Evolutionary conservation across 2,797 vertebrate species (phyloP), one percentile per base, ranked within the genome.

Genomic region (Gallinago stenura): DNA sequence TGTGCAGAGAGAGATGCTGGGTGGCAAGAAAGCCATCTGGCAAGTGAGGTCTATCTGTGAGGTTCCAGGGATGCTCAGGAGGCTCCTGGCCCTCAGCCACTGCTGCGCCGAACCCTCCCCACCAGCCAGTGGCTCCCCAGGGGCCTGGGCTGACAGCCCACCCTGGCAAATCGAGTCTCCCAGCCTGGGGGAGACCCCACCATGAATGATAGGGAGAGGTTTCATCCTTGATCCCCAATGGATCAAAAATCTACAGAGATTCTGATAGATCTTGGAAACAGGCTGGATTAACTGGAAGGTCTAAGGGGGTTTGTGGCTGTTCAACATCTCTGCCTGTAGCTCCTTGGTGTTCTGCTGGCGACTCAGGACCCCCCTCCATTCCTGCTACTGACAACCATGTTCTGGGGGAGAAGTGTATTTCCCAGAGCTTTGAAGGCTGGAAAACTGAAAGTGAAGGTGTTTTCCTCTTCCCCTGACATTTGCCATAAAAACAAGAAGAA

Each of bases 21-120:
- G 56, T 54, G 22, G 7, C 25, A 45, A 26, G 26, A 61, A 69
- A 60, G n/a, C 24, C 13, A 10, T 31, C 58, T 3, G 2, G 70
- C 35, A 25, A 0, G 2, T 18, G 16, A 66, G 9, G 5, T 60
- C 41, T 64, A 7, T 37, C 60, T 45, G 14, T 2, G 4, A 66
- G n/a, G 25, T 1, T 1, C 51, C 2, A 1, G 31, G 31, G 54
- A 31, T 73, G 71, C 50, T 58, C 3, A 0, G 31, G 33, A 89
- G 35, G 31, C 26, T 82, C 33, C 45, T 86, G 28, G 12, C 68
- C 30, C 48, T 82, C 1, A 3, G 14, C 13, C 1, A 2, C 46
- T 66, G n/a, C n/a, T 71, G 19, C 71, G 35, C 15, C 3, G 1
- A 53, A 46, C 28, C 10, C 18, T 76, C 13, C 30, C 31, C 9